A percentile compares a stretch with the other conserved stretches of the same genome.
phyloP scores from a whole-genome alignment of 2,113 vertebrate genomes.

The Anseranas semipalmata region DNA sequence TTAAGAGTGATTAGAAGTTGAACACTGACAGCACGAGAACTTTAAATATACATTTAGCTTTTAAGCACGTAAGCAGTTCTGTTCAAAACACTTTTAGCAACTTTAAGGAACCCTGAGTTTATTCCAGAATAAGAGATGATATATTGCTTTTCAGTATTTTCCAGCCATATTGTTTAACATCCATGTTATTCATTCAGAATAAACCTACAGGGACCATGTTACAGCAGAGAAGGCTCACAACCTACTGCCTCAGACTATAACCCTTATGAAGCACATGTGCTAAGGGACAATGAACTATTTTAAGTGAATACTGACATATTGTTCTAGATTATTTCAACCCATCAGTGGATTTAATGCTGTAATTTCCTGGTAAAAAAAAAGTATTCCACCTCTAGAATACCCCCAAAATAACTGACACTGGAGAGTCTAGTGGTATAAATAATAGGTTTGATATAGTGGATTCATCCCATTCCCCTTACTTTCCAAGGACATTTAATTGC shows the following conservation, averaged over 20 bases:
- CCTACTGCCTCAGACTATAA: background rate
- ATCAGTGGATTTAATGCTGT: background rate
- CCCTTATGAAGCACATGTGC: background rate
- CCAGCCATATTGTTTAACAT: background rate
- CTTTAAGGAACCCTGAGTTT: background rate
- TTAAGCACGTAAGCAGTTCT: background rate
- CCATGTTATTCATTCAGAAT: background rate
- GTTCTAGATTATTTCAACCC: background rate
- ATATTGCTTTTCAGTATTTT: background rate
- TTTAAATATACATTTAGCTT: background rate
- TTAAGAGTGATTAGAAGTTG: background rate
- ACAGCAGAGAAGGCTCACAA: background rate
- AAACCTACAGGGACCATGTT: background rate
- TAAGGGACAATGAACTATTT: background rate
- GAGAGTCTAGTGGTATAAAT: background rate
- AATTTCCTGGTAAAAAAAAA: background rate
- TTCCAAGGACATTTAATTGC: background rate
- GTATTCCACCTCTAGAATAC: background rate
- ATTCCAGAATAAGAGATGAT: background rate
- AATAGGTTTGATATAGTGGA: background rate
- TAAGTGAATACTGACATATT: background rate
- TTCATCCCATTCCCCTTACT: background rate
- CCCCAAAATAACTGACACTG: background rate
- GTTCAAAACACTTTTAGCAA: background rate
- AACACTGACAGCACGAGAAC: background rate